Evolutionary conservation across 1,140 invertebrate genomes (phyloP), one percentile per base, ranked within the genome.

Genomic region (Parapsyche elsis): DNA sequence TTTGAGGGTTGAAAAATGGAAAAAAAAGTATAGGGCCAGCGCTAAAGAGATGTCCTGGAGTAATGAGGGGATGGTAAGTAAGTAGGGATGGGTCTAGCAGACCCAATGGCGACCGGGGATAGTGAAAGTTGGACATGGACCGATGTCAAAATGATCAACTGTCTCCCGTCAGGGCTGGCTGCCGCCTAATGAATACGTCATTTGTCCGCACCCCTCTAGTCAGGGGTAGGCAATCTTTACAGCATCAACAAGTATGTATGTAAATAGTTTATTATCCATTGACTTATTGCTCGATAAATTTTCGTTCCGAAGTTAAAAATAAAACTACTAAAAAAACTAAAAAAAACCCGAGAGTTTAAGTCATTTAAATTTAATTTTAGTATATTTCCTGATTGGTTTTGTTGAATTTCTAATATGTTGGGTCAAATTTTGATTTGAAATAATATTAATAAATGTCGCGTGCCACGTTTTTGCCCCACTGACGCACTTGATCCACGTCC

Each of bases 81-180:
- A 23, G 44, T 67, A 12, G 30, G 26, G 10, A 44, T 57, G 45
- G 59, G 9, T 67, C n/a, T n/a, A n/a, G n/a, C n/a, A 19, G 24
- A 46, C 76, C n/a, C 59, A 57, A 30, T 9, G 5, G 19, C 21
- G 9, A 61, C 16, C 12, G 9, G 24, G 57, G 67, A 59, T 59
- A 59, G 49, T 59, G 74, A 61, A 76, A 76, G 74, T 76, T 61
- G 71, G 74, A 45, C 30, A 67, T 59, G 70, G 71, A 80, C 81
- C 81, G 81, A 75, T 59, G 77, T 79, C 81, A 80, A 80, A 80
- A 82, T 82, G 81, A 82, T 82, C 81, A 82, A 80, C 81, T 78
- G 81, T 82, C 78, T 45, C 49, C 30, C 79, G 81, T 82, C 81
- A 80, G 75, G 53, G 49, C 67, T 80, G 70, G 75, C 53, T 71